Conservation (phyloP, 2,113 vertebrate species). For the Microtus pennsylvanicus region DNA sequence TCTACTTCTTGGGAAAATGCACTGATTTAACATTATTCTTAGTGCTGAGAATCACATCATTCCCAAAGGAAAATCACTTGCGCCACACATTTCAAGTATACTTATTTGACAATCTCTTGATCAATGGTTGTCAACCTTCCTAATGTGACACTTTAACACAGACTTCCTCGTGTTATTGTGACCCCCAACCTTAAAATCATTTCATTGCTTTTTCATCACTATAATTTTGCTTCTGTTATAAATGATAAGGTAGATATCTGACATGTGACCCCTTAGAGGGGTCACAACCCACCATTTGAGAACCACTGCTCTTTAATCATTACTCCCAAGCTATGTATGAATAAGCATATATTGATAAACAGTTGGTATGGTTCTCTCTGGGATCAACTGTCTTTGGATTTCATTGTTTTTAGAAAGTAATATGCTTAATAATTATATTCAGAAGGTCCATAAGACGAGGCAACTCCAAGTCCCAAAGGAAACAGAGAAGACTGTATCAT, state of each 20-base stretch:
- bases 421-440: not conserved
- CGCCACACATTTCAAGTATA: not conserved
- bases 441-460: not conserved
- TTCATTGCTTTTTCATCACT: not conserved
- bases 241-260: not conserved
- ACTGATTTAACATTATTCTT: slow-evolving; percentile 45
- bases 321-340: not conserved
- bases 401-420: not conserved
- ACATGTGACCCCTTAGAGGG: not conserved
- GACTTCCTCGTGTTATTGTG: not conserved
- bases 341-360: not conserved
- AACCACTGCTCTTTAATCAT: not conserved
- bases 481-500: not conserved
- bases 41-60: slow-evolving; percentile 8
- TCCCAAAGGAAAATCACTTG: not conserved
- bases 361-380: not conserved
- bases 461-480: not conserved
- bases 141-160: not conserved
- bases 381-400: not conserved
- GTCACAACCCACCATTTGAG: not conserved
- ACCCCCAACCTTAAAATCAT: not conserved
- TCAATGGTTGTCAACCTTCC: not conserved
- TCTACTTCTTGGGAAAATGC: slow-evolving; percentile 44
- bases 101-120: not conserved
- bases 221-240: not conserved